Base-by-base conservation (phyloP, 2,888 invertebrate genomes). In the Polylopha cassiicola region DNA sequence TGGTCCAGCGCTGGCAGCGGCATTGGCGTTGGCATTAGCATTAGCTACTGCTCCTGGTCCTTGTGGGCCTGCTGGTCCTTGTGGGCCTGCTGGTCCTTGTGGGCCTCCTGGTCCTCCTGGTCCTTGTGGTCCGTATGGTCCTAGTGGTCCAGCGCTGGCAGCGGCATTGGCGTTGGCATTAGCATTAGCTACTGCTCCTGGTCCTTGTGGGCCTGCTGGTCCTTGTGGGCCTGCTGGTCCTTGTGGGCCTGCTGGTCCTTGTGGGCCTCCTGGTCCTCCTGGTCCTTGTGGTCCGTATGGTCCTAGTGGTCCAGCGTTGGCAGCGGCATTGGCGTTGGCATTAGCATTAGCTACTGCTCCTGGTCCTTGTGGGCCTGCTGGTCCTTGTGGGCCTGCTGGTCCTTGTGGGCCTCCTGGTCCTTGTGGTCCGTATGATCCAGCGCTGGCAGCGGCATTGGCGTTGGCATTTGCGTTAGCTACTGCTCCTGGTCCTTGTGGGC, bases 371-470 rank as follows among this genome's bases (percentile, higher is more conserved):
- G 26, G 18, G 17, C 34, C 34, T 1, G 8, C 0, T 34, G 26
- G 20, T 32, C 32, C 32, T 2, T 23, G n/a, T 32, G 32, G 32
- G 24, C 34, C 34, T 18, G 13, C 4, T 18, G n/a, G 9, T n/a
- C 10, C 28, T n/a, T n/a, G n/a, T 10, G 15, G 3, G 4, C 17
- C 17, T 2, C 2, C 18, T 14, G 39, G 16, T 20, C 32, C 39
- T 3, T 15, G 7, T 27, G 23, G 26, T 20, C 29, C 34, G 7
- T 31, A 21, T 21, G 29, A 29, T 24, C 26, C 34, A 11, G 26
- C 6, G 6, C 37, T 24, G 9, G 44, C 23, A 15, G 36, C 32
- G 5, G 44, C 28, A 14, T 30, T 18, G 16, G 46, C 29, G 20
- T 22, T 21, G 17, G 33, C 42, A n/a, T n/a, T n/a, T 27, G 28